A percentile compares a stretch with the other conserved stretches of the same genome.
Evolutionary conservation across 2,113 vertebrate species (phyloP).

Genomic region (Mixornis gularis): DNA sequence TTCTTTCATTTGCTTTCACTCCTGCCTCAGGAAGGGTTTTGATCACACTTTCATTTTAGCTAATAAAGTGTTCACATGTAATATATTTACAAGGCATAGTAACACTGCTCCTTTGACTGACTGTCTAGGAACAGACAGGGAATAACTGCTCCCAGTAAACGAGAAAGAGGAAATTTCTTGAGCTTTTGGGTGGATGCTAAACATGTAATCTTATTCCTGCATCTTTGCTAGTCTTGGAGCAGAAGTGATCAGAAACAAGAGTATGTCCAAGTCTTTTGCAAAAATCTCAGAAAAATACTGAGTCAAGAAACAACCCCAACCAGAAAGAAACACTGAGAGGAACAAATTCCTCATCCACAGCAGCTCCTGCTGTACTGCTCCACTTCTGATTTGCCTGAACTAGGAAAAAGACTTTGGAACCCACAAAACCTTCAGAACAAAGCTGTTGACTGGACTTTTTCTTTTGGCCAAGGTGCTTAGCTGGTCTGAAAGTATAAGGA

Average conservation of each 20-base stretch:
- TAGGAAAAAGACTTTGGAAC: neutral
- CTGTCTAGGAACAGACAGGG: neutral
- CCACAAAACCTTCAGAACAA: neutral
- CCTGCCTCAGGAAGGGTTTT: neutral
- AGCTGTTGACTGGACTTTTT: neutral
- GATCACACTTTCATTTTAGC: neutral
- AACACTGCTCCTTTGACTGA: neutral
- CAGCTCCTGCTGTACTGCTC: neutral
- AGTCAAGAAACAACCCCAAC: neutral
- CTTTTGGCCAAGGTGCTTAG: neutral
- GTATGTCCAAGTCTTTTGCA: neutral
- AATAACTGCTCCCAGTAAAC: neutral
- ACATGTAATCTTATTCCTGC: neutral
- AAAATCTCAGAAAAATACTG: neutral
- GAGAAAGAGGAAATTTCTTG: neutral
- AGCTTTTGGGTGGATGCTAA: neutral
- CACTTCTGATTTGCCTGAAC: neutral
- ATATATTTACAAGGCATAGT: neutral
- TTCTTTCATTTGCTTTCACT: neutral
- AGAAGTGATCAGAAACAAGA: neutral
- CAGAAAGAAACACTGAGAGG: neutral
- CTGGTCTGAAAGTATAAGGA: neutral
- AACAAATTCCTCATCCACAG: neutral
- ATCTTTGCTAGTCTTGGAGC: neutral
- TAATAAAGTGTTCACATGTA: neutral